These are phyloP conservation scores for Etheostoma perlongum DNA, from an alignment of 2,797 vertebrate genomes.

Conservation along the genomic window DNA sequence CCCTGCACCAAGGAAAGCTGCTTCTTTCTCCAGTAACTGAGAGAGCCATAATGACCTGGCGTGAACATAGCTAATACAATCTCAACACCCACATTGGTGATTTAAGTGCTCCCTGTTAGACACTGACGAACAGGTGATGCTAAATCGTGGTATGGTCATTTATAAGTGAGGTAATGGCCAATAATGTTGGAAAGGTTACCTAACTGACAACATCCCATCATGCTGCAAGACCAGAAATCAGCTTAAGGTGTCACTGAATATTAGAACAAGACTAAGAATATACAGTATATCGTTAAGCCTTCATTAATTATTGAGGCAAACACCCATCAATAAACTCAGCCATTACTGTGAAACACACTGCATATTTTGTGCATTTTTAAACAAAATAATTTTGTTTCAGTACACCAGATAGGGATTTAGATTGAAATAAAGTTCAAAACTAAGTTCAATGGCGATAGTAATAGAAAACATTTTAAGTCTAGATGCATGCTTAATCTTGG, in stretches of 20 bases:
- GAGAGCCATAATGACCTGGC: neutral
- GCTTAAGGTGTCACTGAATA: neutral
- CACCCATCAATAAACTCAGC: neutral
- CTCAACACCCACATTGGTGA: neutral
- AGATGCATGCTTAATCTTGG: neutral
- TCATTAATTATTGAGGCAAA: neutral
- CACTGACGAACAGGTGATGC: neutral
- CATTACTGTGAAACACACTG: neutral
- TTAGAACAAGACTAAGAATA: neutral
- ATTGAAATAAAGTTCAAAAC: neutral
- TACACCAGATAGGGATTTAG: neutral
- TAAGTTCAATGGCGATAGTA: neutral
- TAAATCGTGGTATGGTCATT: neutral
- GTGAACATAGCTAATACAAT: neutral
- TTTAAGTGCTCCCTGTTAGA: neutral
- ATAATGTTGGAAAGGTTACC: neutral
- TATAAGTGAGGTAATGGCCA: neutral
- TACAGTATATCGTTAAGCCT: neutral
- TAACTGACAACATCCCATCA: neutral
- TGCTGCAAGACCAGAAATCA: neutral
- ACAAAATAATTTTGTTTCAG: neutral
- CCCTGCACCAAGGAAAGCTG: conserved; percentile 42
- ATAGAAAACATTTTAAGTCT: neutral
- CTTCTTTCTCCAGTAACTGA: conserved; percentile 40
- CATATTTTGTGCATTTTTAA: neutral